phyloP scores from a whole-genome alignment of 1,140 invertebrate genomes.

The Magallana angulata region DNA sequence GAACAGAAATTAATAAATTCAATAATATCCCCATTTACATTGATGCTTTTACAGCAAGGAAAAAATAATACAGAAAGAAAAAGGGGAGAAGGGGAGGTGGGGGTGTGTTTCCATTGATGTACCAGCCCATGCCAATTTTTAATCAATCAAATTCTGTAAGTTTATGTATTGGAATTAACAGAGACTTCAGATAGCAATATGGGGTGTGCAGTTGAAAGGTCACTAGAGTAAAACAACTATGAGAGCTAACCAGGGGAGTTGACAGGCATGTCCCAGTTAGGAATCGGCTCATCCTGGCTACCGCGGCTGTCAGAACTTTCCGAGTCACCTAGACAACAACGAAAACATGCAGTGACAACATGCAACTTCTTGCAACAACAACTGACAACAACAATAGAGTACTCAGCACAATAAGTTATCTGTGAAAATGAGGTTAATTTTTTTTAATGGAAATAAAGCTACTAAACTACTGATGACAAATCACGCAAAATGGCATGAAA shows the following conservation, averaged over 20 bases:
- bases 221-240: not conserved
- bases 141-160: too few species aligned
- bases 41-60: too few species aligned
- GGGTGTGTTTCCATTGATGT: too few species aligned
- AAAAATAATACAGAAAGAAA: too few species aligned
- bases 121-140: too few species aligned
- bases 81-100: too few species aligned
- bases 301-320: slow-evolving; percentile 43
- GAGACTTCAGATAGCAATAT: not conserved
- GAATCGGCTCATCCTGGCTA: slow-evolving; percentile 43
- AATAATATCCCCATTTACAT: too few species aligned
- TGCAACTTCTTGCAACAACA: slow-evolving; percentile 17
- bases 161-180: not conserved
- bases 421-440: too few species aligned
- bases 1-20: too few species aligned
- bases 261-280: slow-evolving; percentile 47
- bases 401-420: too few species aligned
- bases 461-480: not conserved
- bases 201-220: not conserved
- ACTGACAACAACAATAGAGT: too few species aligned
- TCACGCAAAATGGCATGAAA: not conserved
- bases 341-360: slow-evolving; percentile 25
- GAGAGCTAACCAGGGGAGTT: slow-evolving; percentile 23
- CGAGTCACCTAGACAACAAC: slow-evolving; percentile 50
- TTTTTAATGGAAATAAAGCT: too few species aligned